Percentiles rank a stretch among this genome's conserved stretches.
phyloP scores from a whole-genome alignment of 2,888 invertebrate genomes.

The Tanypteryx hageni region DNA sequence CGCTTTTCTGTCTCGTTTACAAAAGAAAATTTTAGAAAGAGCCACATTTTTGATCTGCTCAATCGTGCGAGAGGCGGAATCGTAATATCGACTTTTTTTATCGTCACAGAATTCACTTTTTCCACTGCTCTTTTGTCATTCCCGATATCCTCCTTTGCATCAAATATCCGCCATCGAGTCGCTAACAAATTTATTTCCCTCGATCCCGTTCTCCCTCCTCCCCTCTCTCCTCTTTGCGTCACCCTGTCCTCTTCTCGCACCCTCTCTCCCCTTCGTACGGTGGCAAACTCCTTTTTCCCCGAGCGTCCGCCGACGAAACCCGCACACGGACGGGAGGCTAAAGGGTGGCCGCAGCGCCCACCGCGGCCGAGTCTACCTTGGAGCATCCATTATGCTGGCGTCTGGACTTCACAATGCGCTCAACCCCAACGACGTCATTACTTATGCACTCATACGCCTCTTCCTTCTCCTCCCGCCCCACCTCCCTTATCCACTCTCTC shows the following conservation, averaged over 20 bases:
- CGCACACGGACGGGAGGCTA: not conserved
- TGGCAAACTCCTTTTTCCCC: not conserved
- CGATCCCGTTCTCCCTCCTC: not conserved
- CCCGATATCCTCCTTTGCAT: no score
- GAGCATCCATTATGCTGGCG: not conserved
- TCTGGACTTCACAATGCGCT: constrained; percentile 19
- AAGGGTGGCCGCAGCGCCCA: not conserved
- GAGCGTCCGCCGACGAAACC: not conserved
- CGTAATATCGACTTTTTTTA: no score
- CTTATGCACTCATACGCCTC: constrained; percentile 13
- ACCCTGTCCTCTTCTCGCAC: not conserved
- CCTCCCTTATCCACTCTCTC: no score
- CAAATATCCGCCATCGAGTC: no score
- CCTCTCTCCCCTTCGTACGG: not conserved
- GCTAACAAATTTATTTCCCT: no score
- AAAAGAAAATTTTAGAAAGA: no score
- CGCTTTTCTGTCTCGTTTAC: no score
- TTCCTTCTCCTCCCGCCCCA: constrained; percentile 3
- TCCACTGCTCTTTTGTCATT: no score
- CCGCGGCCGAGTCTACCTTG: not conserved
- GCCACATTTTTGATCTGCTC: no score
- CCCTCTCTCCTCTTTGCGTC: not conserved
- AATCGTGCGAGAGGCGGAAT: no score
- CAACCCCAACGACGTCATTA: constrained; percentile 9
- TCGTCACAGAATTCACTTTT: no score